Conservation (phyloP, 2,888 invertebrate genomes). For the Cephus pygmeus region DNA sequence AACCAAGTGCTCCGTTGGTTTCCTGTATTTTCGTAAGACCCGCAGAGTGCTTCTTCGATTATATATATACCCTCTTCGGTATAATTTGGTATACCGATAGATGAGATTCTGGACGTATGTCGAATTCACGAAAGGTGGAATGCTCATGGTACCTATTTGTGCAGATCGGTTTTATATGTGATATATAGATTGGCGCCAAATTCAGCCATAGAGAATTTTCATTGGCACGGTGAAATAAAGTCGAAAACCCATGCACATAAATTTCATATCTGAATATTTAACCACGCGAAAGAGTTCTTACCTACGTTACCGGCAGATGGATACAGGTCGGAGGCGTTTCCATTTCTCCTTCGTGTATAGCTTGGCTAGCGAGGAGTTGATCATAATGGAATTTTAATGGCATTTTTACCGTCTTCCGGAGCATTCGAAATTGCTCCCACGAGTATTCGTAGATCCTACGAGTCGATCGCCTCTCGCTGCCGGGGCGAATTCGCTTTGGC, state of each 20-base stretch:
- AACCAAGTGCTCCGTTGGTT: neutral
- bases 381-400: conserved; percentile 59
- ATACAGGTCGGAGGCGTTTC: conserved; percentile 10
- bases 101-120: neutral
- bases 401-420: conserved; percentile 44
- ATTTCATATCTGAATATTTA: conserved; percentile 36
- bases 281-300: conserved; percentile 18
- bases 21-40: neutral
- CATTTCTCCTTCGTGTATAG: conserved; percentile 12
- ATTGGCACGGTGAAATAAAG: conserved; percentile 21
- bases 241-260: conserved; percentile 51
- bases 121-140: neutral
- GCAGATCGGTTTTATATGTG: neutral
- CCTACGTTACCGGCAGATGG: neutral
- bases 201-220: neutral
- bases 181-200: neutral
- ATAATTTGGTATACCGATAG: neutral
- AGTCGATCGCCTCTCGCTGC: neutral
- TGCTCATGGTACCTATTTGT: neutral
- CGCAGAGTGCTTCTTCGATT: neutral
- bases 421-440: conserved; percentile 45
- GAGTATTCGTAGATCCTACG: conserved; percentile 22
- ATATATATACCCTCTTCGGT: neutral
- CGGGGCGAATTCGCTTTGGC: neutral
- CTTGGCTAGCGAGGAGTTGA: conserved; percentile 34